Evolutionary conservation across 2,888 invertebrate genomes (phyloP).

Genomic region (Agonopterix subpropinquella): DNA sequence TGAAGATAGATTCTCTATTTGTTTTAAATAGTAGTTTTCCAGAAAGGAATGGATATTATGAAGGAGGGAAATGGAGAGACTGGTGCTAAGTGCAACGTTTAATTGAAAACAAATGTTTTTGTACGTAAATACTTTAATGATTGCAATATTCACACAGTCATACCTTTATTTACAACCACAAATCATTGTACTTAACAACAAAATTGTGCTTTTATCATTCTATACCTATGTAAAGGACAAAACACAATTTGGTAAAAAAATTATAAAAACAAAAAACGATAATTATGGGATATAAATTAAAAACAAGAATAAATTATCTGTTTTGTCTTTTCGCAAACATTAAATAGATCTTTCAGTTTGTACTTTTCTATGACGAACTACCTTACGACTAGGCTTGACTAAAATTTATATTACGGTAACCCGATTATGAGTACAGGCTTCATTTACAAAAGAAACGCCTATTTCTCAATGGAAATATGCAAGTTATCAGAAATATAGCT

Average conservation of each 20-base stretch:
- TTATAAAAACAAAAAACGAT: slow-evolving; percentile 23
- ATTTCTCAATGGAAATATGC: slow-evolving; percentile 2
- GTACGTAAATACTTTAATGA: slow-evolving; percentile 71
- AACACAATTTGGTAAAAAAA: slow-evolving; percentile 32
- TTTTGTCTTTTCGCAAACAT: slow-evolving; percentile 35
- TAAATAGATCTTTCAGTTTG: slow-evolving; percentile 21
- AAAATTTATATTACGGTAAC: slow-evolving; percentile 7
- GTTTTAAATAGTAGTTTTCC: too few relatives aligned
- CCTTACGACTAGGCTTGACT: slow-evolving; percentile 35
- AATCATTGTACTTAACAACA: slow-evolving; percentile 62
- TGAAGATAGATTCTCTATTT: too few relatives aligned
- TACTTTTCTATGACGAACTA: slow-evolving; percentile 49
- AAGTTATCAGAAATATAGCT: neutral
- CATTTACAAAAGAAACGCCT: slow-evolving; percentile 6
- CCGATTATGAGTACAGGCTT: neutral
- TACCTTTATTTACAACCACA: slow-evolving; percentile 67
- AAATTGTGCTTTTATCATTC: slow-evolving; percentile 60
- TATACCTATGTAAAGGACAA: slow-evolving; percentile 22
- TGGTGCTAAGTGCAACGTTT: neutral
- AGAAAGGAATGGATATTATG: too few relatives aligned
- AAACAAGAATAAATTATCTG: slow-evolving; percentile 32
- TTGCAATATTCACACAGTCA: slow-evolving; percentile 70
- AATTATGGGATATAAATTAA: slow-evolving; percentile 39
- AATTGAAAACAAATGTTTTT: slow-evolving; percentile 6
- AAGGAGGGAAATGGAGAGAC: too few relatives aligned